phyloP scores from a whole-genome alignment of 2,888 invertebrate species.

The Drosophila picticornis region DNA sequence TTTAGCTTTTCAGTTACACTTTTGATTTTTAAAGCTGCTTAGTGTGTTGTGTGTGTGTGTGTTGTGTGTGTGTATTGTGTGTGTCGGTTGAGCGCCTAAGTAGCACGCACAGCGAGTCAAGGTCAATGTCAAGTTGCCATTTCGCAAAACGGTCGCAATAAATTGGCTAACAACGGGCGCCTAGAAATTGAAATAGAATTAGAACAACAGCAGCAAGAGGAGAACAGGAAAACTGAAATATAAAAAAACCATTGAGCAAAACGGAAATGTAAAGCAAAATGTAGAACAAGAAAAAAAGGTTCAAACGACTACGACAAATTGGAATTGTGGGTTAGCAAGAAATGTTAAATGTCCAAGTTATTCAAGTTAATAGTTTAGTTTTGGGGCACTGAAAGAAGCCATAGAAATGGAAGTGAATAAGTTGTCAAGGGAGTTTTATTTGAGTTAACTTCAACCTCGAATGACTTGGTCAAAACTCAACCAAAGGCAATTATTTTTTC shows the following conservation, averaged over 20 bases:
- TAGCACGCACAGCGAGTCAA: conserved; percentile 58
- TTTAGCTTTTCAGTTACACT: conserved; percentile 54
- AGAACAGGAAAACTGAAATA: not conserved
- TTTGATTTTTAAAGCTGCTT: conserved; percentile 60
- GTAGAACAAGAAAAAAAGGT: conserved; percentile 4
- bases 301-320: conserved; percentile 16
- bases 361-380: not conserved
- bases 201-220: conserved; percentile 5
- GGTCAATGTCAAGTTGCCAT: conserved; percentile 62
- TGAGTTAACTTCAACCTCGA: not conserved
- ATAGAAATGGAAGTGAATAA: not conserved
- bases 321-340: conserved; percentile 26
- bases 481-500: not conserved
- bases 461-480: not conserved
- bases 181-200: conserved; percentile 45
- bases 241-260: conserved; percentile 16
- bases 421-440: not conserved
- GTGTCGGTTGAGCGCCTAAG: conserved; percentile 56
- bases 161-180: conserved; percentile 48
- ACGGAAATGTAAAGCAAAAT: conserved; percentile 43
- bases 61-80: conserved; percentile 9
- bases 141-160: conserved; percentile 24
- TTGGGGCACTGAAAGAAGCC: not conserved
- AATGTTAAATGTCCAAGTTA: not conserved
- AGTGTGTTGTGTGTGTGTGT: conserved; percentile 9